A percentile compares a stretch with the other conserved stretches of the same genome.
These are phyloP conservation scores for Ptychadena robeensis DNA, from an alignment of 2,797 vertebrate genomes.

Conservation along the genomic window DNA sequence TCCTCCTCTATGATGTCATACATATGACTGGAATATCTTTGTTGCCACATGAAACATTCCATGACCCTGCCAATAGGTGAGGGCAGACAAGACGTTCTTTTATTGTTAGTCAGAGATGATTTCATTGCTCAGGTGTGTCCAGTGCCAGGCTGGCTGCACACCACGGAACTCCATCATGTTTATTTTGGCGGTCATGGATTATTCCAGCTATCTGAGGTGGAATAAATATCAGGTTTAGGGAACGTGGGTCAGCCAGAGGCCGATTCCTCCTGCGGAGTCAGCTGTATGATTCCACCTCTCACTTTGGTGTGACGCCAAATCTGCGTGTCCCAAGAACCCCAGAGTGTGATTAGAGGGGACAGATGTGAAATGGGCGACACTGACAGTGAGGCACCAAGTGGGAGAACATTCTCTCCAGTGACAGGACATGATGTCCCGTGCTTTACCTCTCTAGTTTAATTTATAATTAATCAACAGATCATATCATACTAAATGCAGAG, in stretches of 20 bases:
- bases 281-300: neutral
- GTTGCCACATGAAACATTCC: neutral
- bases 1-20: neutral
- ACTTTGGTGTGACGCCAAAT: neutral
- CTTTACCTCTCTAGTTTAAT: too few relatives aligned
- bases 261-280: neutral
- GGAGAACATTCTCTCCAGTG: neutral
- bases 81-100: neutral
- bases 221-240: neutral
- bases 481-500: neutral
- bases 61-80: neutral
- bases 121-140: neutral
- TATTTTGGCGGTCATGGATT: neutral
- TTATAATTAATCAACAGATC: neutral
- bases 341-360: slow-evolving; percentile 9
- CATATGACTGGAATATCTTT: neutral
- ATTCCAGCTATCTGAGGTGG: neutral
- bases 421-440: too few relatives aligned
- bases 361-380: neutral
- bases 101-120: neutral
- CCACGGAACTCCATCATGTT: neutral
- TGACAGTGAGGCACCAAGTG: too few relatives aligned
- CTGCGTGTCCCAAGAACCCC: neutral
- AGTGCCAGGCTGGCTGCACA: neutral
- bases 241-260: neutral